A percentile compares a stretch with the other conserved stretches of the same genome.
phyloP scores from a whole-genome alignment of 2,113 vertebrate species.

The Geococcyx californianus region DNA sequence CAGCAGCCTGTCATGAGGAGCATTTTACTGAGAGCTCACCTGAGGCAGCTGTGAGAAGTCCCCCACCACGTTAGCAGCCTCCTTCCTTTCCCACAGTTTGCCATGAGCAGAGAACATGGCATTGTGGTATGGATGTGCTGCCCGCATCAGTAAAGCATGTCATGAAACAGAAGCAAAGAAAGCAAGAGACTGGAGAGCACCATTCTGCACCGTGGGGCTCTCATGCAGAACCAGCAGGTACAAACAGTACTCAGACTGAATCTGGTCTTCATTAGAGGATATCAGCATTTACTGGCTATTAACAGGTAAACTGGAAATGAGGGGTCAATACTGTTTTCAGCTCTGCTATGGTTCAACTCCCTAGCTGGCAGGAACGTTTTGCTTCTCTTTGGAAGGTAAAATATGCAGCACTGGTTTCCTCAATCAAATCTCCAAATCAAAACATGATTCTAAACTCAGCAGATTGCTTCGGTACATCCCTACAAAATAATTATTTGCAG shows the following conservation, averaged over 20 bases:
- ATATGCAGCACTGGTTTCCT: neutral
- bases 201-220: neutral
- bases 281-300: neutral
- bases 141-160: rapidly evolving
- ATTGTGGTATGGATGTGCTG: neutral
- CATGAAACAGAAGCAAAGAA: neutral
- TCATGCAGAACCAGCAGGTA: neutral
- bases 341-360: neutral
- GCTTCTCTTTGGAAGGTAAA: neutral
- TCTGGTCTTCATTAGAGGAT: neutral
- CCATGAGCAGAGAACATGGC: rapidly evolving
- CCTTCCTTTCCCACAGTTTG: neutral
- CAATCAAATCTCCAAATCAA: neutral
- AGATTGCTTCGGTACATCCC: neutral
- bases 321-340: neutral
- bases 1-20: neutral
- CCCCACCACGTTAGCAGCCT: neutral
- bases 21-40: neutral
- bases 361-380: neutral
- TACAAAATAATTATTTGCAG: neutral
- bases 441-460: neutral
- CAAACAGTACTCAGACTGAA: neutral
- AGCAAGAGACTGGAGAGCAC: neutral
- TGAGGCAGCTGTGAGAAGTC: neutral
- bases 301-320: neutral